A percentile compares a stretch with the other conserved stretches of the same genome.
phyloP scores from a whole-genome alignment of 2,113 vertebrate species.

The Gracilinanus agilis region DNA sequence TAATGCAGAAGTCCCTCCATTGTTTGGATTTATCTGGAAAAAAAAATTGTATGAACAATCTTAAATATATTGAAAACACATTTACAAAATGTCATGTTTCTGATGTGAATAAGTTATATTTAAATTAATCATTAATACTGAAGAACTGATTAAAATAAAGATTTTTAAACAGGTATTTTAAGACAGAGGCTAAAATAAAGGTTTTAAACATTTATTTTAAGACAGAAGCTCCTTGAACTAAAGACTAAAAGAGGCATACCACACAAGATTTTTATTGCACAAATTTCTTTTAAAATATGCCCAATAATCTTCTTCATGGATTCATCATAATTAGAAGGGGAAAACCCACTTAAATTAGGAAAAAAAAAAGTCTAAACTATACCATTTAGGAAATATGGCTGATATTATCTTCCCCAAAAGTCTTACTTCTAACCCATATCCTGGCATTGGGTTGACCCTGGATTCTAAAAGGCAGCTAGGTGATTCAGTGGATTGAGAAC shows the following conservation, averaged over 20 bases:
- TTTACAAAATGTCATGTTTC: not conserved
- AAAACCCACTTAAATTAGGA: not conserved
- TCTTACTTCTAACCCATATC: not conserved
- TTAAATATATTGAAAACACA: not conserved
- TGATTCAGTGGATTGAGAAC: too few species aligned
- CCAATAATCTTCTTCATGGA: constrained; percentile 1
- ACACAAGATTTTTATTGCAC: not conserved
- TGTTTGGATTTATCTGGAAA: constrained; percentile 81
- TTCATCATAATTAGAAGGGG: not conserved
- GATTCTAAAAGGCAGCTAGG: not conserved
- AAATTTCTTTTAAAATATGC: not conserved
- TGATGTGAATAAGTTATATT: not conserved
- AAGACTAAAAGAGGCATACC: not conserved
- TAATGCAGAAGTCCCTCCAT: constrained; percentile 99
- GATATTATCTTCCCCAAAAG: not conserved
- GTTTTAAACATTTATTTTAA: too few species aligned
- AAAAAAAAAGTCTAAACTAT: not conserved
- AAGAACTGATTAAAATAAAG: not conserved
- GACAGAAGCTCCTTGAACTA: not conserved
- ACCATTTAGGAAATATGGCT: not conserved
- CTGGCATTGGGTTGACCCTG: not conserved
- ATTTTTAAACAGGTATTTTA: not conserved
- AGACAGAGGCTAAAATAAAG: not conserved
- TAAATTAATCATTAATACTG: not conserved
- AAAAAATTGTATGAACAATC: constrained; percentile 67